These are phyloP conservation scores for Nansenia antarctica DNA, from an alignment of 2,113 vertebrate species.

Conservation along the genomic window DNA sequence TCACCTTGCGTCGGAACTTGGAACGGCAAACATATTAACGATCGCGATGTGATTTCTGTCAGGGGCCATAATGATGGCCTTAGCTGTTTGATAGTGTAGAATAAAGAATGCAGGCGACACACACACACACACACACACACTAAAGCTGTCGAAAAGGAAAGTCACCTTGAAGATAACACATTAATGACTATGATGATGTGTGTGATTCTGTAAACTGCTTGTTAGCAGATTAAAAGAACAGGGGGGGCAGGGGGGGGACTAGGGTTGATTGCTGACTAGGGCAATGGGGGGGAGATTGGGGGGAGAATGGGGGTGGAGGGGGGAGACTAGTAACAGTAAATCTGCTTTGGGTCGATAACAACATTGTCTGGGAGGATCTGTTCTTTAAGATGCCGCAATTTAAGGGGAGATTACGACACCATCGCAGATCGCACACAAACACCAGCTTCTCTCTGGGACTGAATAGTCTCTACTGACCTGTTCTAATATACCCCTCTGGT, in stretches of 20 bases:
- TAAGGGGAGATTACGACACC: conserved; percentile 18
- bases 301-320: not conserved
- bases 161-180: not conserved
- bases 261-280: not conserved
- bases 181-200: not conserved
- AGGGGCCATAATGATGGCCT: too few relatives aligned
- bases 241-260: not conserved
- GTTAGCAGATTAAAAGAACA: not conserved
- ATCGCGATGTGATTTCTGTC: too few relatives aligned
- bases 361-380: conserved; percentile 8
- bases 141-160: not conserved
- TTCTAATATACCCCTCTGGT: too few relatives aligned
- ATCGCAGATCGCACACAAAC: too few relatives aligned
- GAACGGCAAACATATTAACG: not conserved
- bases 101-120: too few relatives aligned
- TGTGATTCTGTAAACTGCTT: not conserved
- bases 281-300: not conserved
- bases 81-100: too few relatives aligned
- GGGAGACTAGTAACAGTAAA: not conserved
- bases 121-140: too few relatives aligned
- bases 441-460: conserved; percentile 14
- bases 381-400: conserved; percentile 12
- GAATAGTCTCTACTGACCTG: too few relatives aligned
- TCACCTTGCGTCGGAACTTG: not conserved
- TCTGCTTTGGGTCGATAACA: conserved; percentile 10